Percentiles rank a stretch among this genome's conserved stretches.
Conservation (phyloP, 2,888 invertebrate species). For the Ommatoiulus sabulosus region DNA sequence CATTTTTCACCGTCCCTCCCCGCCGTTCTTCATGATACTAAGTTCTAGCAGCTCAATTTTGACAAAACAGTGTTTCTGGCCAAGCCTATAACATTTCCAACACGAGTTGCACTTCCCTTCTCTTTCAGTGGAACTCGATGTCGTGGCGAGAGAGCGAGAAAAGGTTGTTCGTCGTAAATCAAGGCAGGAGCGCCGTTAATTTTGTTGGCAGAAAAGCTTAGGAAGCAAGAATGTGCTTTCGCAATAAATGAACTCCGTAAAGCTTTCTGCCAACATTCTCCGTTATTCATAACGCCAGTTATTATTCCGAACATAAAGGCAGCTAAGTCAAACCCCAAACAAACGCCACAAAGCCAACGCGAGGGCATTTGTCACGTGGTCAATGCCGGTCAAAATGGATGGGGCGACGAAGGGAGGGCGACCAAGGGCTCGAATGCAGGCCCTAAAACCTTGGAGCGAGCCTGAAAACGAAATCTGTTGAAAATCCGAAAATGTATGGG, state of each 20-base stretch:
- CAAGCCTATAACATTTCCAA: conserved; percentile 23
- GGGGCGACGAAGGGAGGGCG: not conserved
- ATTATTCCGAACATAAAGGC: conserved; percentile 8
- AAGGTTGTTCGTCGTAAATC: not conserved
- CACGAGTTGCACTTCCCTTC: conserved; percentile 26
- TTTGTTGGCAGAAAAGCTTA: conserved; percentile 43
- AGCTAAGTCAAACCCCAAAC: conserved; percentile 30
- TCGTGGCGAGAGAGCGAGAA: not conserved
- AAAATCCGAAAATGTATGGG: conserved; percentile 21
- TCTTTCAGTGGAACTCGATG: not conserved
- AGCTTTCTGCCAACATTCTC: conserved; percentile 36
- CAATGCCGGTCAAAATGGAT: conserved; percentile 21
- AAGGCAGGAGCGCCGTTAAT: conserved; percentile 36
- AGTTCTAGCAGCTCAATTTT: not conserved
- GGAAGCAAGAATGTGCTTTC: conserved; percentile 23
- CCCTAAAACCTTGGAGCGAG: not conserved
- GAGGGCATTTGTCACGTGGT: conserved; percentile 10
- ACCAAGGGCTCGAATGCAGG: not conserved
- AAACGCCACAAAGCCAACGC: conserved; percentile 21
- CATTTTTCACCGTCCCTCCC: conserved; percentile 8
- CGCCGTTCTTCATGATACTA: not conserved
- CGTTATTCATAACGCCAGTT: conserved; percentile 36
- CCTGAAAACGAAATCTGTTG: not conserved
- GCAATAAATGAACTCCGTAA: conserved; percentile 40
- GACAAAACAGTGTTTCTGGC: conserved; percentile 1